phyloP scores from a whole-genome alignment of 2,113 vertebrate species.

The Stegostoma tigrinum region DNA sequence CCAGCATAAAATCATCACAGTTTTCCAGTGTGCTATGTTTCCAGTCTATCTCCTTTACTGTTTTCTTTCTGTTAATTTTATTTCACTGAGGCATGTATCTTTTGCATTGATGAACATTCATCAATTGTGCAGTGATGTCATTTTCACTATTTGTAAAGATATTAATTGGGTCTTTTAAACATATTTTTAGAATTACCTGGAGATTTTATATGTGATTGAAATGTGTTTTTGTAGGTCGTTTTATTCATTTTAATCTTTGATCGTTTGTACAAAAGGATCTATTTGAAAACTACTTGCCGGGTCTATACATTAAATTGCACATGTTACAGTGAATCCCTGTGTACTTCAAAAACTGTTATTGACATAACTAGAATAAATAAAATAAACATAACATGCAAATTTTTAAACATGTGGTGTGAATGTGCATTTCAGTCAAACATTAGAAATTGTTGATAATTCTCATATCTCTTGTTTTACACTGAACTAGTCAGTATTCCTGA shows the following conservation, averaged over 20 bases:
- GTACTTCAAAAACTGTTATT: background rate
- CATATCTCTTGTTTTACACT: background rate
- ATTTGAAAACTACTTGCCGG: background rate
- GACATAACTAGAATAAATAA: background rate
- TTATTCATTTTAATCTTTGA: background rate
- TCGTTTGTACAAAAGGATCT: background rate
- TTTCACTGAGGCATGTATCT: background rate
- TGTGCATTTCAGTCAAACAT: background rate
- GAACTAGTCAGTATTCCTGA: background rate
- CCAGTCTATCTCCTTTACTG: background rate
- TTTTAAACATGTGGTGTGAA: background rate
- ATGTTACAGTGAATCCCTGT: background rate
- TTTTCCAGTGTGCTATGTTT: background rate
- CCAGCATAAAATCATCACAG: background rate
- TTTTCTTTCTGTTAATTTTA: no score
- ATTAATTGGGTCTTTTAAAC: background rate
- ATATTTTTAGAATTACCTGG: background rate
- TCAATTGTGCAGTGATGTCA: background rate
- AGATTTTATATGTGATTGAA: background rate
- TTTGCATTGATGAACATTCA: background rate
- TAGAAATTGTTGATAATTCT: background rate
- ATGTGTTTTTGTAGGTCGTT: background rate
- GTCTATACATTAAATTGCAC: background rate
- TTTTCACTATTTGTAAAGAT: background rate
- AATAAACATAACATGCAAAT: background rate